phyloP scores from a whole-genome alignment of 2,888 invertebrate species.

The Drosophila affinis region DNA sequence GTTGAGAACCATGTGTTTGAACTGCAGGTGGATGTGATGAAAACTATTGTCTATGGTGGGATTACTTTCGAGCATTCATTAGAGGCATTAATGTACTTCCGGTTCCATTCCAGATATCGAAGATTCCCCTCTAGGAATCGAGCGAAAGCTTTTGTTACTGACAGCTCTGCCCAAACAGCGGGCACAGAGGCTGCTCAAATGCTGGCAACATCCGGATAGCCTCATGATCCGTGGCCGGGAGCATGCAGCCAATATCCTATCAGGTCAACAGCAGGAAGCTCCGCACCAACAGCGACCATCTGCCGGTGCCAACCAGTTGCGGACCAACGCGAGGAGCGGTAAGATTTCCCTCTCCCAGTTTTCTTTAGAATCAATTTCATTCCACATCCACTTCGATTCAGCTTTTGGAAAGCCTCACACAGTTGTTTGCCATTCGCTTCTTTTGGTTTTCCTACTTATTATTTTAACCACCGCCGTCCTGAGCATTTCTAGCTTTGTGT shows the following conservation, averaged over 20 bases:
- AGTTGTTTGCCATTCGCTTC: slow-evolving; percentile 60
- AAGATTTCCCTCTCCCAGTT: not conserved
- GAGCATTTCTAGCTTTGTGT: slow-evolving; percentile 57
- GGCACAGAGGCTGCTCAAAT: slow-evolving; percentile 90
- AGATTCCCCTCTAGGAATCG: slow-evolving; percentile 86
- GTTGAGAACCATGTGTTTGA: slow-evolving; percentile 93
- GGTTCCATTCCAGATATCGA: slow-evolving; percentile 83
- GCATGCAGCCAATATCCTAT: slow-evolving; percentile 91
- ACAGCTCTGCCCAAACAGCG: slow-evolving; percentile 90
- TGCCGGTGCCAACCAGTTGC: slow-evolving; percentile 57
- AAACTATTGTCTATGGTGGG: slow-evolving; percentile 91
- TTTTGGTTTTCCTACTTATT: slow-evolving; percentile 68
- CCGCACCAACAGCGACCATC: slow-evolving; percentile 72
- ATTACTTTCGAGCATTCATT: not conserved
- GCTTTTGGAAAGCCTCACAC: slow-evolving; percentile 66
- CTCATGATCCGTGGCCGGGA: slow-evolving; percentile 91
- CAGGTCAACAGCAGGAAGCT: slow-evolving; percentile 87
- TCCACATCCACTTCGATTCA: slow-evolving; percentile 26
- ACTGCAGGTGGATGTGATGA: slow-evolving; percentile 94
- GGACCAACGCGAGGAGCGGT: slow-evolving; percentile 70
- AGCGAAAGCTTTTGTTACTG: slow-evolving; percentile 89
- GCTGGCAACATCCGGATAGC: slow-evolving; percentile 91
- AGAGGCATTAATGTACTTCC: not conserved
- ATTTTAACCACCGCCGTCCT: slow-evolving; percentile 57
- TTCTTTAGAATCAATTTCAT: slow-evolving; percentile 2